Percentiles rank a stretch among this genome's conserved stretches.
Conservation (phyloP, 2,113 vertebrate genomes). For the Miniopterus natalensis region DNA sequence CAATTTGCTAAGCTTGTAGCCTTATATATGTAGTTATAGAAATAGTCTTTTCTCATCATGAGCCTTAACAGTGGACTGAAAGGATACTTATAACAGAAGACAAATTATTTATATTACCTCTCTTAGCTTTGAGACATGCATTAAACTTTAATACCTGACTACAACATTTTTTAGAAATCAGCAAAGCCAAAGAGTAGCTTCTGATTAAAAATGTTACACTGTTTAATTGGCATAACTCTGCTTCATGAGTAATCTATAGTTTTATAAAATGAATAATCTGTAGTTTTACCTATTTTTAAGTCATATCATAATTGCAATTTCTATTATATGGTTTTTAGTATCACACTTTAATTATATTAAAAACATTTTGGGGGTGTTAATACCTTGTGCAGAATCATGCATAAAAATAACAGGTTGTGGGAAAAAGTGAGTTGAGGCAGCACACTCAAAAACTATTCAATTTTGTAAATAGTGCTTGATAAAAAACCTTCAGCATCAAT, state of each 20-base stretch:
- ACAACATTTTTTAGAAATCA: slow-evolving; percentile 42
- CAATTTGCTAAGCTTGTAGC: slow-evolving; percentile 44
- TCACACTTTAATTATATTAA: slow-evolving; percentile 31
- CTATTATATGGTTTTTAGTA: slow-evolving; percentile 22
- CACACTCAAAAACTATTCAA: not conserved
- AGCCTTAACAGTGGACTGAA: not conserved
- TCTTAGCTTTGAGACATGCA: not conserved
- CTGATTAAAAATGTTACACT: slow-evolving; percentile 15
- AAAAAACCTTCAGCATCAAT: not conserved
- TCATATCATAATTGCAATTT: slow-evolving; percentile 38
- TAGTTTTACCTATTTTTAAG: slow-evolving; percentile 42
- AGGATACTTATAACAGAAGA: slow-evolving; percentile 32
- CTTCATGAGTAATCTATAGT: not conserved
- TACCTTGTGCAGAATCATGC: not conserved
- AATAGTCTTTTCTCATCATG: slow-evolving; percentile 35
- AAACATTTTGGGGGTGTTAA: not conserved
- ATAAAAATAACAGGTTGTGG: slow-evolving; percentile 31
- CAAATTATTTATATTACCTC: not conserved
- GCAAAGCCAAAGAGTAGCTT: slow-evolving; percentile 43
- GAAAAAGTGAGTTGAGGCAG: slow-evolving; percentile 1
- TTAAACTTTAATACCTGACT: slow-evolving; percentile 21
- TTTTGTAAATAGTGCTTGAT: slow-evolving; percentile 19
- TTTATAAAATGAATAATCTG: slow-evolving; percentile 60
- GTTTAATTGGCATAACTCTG: not conserved
- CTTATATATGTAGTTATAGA: not conserved